Percentiles rank a stretch among this genome's conserved stretches.
phyloP scores from a whole-genome alignment of 2,113 vertebrate species.

The Calidris pygmaea region DNA sequence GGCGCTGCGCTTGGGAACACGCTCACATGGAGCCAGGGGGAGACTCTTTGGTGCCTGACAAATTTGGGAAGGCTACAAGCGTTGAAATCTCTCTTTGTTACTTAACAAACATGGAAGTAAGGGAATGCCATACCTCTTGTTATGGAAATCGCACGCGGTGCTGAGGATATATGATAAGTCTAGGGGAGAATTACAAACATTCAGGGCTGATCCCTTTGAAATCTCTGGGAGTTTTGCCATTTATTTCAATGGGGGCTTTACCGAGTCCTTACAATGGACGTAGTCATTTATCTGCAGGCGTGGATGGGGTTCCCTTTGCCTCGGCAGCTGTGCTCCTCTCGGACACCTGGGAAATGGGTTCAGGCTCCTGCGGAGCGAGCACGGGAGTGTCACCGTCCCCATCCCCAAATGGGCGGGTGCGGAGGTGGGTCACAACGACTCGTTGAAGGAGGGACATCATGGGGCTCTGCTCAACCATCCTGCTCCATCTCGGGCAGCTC shows the following conservation, averaged over 20 bases:
- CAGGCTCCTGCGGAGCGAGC: rapidly evolving
- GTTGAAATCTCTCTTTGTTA: slow-evolving; percentile 67
- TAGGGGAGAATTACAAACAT: slow-evolving; percentile 61
- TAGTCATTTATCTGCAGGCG: slow-evolving; percentile 43
- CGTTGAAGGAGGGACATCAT: rapidly evolving
- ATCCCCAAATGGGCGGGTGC: rapidly evolving
- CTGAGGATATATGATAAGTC: slow-evolving; percentile 70
- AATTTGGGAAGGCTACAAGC: slow-evolving; percentile 63
- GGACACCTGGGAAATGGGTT: not conserved
- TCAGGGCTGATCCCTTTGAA: slow-evolving; percentile 62
- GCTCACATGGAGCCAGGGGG: slow-evolving; percentile 38
- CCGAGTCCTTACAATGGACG: slow-evolving; percentile 6
- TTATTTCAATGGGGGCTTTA: slow-evolving; percentile 60
- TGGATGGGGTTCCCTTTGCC: not conserved
- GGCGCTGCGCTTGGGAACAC: slow-evolving; percentile 41
- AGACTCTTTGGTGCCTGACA: slow-evolving; percentile 62
- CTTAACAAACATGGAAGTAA: slow-evolving; percentile 69
- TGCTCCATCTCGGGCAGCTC: rapidly evolving
- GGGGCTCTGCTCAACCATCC: not conserved
- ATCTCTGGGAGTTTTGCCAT: slow-evolving; percentile 71
- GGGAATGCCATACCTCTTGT: slow-evolving; percentile 66
- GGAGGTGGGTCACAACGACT: not conserved
- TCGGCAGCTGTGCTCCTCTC: not conserved
- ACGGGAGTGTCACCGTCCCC: rapidly evolving
- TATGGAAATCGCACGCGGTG: slow-evolving; percentile 54